A percentile compares a stretch with the other conserved stretches of the same genome.
Evolutionary conservation across 2,888 invertebrate genomes (phyloP).

Genomic region (Neoscelio sp.): DNA sequence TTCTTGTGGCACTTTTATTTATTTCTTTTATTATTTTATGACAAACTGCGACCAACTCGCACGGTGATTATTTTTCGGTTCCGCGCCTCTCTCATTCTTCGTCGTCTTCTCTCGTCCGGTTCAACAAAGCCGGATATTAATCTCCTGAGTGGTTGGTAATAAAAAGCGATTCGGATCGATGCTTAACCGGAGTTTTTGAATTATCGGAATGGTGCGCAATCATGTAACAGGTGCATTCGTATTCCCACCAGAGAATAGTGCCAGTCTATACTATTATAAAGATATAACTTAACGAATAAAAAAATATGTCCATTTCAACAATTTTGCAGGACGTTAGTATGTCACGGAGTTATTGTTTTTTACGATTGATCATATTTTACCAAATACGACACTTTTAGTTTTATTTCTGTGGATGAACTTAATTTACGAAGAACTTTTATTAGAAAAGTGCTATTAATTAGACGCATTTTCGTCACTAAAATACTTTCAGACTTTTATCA

Average conservation of each 20-base stretch:
- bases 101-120: slow-evolving; percentile 65
- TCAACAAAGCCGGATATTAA: slow-evolving; percentile 69
- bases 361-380: too few species aligned
- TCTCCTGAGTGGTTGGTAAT: slow-evolving; percentile 68
- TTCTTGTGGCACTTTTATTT: slow-evolving; percentile 59
- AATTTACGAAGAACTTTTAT: too few species aligned
- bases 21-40: slow-evolving; percentile 65
- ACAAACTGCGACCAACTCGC: slow-evolving; percentile 63
- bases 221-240: slow-evolving; percentile 68
- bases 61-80: slow-evolving; percentile 66
- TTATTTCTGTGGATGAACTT: too few species aligned
- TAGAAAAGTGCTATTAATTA: too few species aligned
- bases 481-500: too few species aligned
- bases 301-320: slow-evolving; percentile 34
- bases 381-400: too few species aligned
- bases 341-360: slow-evolving; percentile 18
- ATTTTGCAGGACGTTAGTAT: slow-evolving; percentile 7
- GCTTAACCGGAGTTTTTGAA: slow-evolving; percentile 68
- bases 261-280: slow-evolving; percentile 54
- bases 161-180: slow-evolving; percentile 68
- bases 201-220: slow-evolving; percentile 67
- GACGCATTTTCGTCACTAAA: too few species aligned
- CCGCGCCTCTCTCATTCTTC: slow-evolving; percentile 61
- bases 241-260: slow-evolving; percentile 57
- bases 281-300: slow-evolving; percentile 58